Conservation (phyloP, 2,113 vertebrate species). For the Trinectes maculatus region DNA sequence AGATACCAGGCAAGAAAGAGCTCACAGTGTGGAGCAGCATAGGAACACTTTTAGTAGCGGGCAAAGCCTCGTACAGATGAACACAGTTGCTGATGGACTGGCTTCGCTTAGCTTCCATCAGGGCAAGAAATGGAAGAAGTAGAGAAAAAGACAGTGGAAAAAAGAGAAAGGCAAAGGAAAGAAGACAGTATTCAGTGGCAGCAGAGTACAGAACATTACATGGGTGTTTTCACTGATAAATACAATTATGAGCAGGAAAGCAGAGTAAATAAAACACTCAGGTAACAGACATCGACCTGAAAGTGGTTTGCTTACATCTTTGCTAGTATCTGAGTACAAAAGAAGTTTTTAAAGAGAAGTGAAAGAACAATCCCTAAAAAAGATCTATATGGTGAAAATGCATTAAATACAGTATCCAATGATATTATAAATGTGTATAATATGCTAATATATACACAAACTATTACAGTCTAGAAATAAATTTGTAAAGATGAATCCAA, state of each 20-base stretch:
- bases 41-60: conserved; percentile 96
- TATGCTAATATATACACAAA: too few relatives aligned
- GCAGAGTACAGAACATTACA: conserved; percentile 19
- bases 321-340: neutral
- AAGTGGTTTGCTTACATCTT: neutral
- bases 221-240: conserved; percentile 1
- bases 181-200: conserved; percentile 56
- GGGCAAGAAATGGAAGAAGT: conserved; percentile 29
- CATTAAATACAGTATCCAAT: too few relatives aligned
- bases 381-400: too few relatives aligned
- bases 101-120: conserved; percentile 96
- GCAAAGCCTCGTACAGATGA: conserved; percentile 96
- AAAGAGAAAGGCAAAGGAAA: conserved; percentile 43
- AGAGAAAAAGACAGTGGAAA: too few relatives aligned
- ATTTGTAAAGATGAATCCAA: neutral
- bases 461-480: too few relatives aligned
- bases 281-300: neutral
- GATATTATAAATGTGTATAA: too few relatives aligned
- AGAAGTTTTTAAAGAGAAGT: too few relatives aligned
- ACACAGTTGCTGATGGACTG: conserved; percentile 99
- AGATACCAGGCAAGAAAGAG: conserved; percentile 98
- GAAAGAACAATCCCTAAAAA: too few relatives aligned
- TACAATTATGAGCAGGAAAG: neutral
- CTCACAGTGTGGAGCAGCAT: conserved; percentile 98
- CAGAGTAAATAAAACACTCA: neutral